Conservation (phyloP, 2,113 vertebrate species). For the Nerophis lumbriciformis region DNA sequence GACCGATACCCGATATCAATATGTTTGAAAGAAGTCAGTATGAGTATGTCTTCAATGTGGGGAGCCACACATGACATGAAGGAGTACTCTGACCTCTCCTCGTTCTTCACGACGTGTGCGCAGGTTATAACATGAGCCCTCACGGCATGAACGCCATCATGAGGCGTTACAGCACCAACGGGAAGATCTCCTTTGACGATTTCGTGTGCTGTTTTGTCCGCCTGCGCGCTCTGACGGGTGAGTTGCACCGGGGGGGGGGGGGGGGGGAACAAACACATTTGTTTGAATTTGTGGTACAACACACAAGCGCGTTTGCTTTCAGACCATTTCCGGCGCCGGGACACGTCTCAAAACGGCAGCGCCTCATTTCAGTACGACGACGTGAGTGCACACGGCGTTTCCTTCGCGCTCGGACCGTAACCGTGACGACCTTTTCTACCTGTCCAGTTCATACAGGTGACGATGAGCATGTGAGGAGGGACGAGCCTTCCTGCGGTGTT, state of each 20-base stretch:
- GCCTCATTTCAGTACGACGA: slow-evolving; percentile 91
- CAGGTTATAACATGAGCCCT: slow-evolving; percentile 80
- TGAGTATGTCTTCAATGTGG: too few relatives aligned
- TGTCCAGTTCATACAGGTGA: slow-evolving; percentile 68
- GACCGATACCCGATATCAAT: too few relatives aligned
- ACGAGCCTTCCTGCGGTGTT: neutral
- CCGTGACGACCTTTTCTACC: neutral
- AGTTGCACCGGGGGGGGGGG: slow-evolving; percentile 1
- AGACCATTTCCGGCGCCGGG: slow-evolving; percentile 87
- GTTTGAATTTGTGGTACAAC: neutral
- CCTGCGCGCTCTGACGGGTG: slow-evolving; percentile 87
- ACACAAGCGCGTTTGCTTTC: slow-evolving; percentile 1
- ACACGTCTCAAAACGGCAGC: slow-evolving; percentile 75
- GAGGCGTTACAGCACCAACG: slow-evolving; percentile 77
- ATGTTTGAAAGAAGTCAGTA: too few relatives aligned
- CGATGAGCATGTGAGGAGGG: slow-evolving; percentile 63
- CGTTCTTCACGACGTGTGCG: neutral
- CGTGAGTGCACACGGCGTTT: slow-evolving; percentile 69
- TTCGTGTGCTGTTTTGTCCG: slow-evolving; percentile 88
- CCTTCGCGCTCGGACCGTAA: neutral
- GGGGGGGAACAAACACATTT: neutral
- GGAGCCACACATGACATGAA: too few relatives aligned
- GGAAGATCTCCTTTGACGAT: slow-evolving; percentile 88
- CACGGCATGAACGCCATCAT: slow-evolving; percentile 81
- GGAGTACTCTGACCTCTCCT: neutral